Evolutionary conservation across 1,140 invertebrate genomes (phyloP), one percentile per base, ranked within the genome.

Genomic region (Reticulitermes speratus): DNA sequence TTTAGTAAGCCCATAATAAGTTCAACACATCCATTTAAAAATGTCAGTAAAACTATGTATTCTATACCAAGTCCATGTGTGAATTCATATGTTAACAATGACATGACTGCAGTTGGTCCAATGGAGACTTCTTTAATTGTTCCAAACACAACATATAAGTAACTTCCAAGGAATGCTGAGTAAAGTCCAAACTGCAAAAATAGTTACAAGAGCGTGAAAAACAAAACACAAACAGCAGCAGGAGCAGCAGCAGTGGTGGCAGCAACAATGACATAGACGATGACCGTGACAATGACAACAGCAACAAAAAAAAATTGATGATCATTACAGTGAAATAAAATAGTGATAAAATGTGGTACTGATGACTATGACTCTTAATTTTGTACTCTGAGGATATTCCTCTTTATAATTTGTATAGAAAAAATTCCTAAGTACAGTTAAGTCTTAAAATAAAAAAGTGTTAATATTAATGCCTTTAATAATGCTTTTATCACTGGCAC

Each of bases 91-190:
- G 95, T 96, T 59, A 97, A 91, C 45, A 98, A 91, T 81, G 96
- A 93, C 95, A 97, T 96, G 32, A 98, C 92, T 69, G 96, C 97
- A 0, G 96, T 97, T 0, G 97, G 96, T 45, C 97, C 97, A 87
- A 98, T 97, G 0, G 97, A 97, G 7, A 98, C 95, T 92, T 98
- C 96, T 90, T 96, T 97, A 83, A 97, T 95, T 0, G 96, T 97
- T 11, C 98, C 98, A 88, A 99, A 95, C 86, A 98, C 90, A 69
- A 96, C 92, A 90, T 99, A 99, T 30, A 98, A 91, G 88, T 98
- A 97, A 87, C 95, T 93, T 23, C 95, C 95, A 89, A 95, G 92
- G 88, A 96, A 95, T 11, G 94, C 93, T 2, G 95, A 94, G 87
- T 96, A 96, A 7, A 96, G 90, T 3, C 95, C 95, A 94, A 91